Evolutionary conservation across 1,140 invertebrate genomes (phyloP).

Genomic region (Vanessa atalanta): DNA sequence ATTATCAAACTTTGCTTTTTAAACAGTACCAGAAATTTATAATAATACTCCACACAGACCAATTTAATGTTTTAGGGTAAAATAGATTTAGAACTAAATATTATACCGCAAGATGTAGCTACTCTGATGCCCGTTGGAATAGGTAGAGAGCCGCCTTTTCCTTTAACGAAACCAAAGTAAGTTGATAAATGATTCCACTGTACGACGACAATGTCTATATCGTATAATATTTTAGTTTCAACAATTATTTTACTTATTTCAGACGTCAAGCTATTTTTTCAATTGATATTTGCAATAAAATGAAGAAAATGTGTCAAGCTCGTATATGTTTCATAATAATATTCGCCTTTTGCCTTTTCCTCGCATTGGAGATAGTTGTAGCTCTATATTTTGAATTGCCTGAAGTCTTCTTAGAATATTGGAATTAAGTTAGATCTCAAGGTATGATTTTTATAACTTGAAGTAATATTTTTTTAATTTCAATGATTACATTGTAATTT

Average conservation of each 20-base stretch:
- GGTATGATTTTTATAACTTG: not conserved
- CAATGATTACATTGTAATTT: not conserved
- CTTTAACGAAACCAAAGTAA: constrained; percentile 83
- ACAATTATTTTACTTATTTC: not conserved
- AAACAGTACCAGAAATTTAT: too few species aligned
- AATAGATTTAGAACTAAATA: constrained; percentile 84
- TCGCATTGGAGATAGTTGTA: not conserved
- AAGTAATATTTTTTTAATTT: not conserved
- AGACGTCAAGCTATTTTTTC: not conserved
- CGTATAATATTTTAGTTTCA: not conserved
- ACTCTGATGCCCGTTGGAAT: constrained; percentile 82
- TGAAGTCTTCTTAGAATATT: not conserved
- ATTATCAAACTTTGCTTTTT: too few species aligned
- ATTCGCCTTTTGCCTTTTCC: not conserved
- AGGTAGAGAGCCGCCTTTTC: constrained; percentile 82
- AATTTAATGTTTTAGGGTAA: constrained; percentile 80
- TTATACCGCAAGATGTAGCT: constrained; percentile 82
- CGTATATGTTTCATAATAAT: not conserved
- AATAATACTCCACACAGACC: too few species aligned
- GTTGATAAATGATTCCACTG: not conserved
- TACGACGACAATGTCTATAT: too few species aligned
- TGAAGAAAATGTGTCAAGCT: not conserved
- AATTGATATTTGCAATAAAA: not conserved
- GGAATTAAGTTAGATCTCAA: not conserved
- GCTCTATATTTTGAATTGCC: constrained; percentile 13